phyloP scores from a whole-genome alignment of 1,140 invertebrate species.

The Gerris buenoi region DNA sequence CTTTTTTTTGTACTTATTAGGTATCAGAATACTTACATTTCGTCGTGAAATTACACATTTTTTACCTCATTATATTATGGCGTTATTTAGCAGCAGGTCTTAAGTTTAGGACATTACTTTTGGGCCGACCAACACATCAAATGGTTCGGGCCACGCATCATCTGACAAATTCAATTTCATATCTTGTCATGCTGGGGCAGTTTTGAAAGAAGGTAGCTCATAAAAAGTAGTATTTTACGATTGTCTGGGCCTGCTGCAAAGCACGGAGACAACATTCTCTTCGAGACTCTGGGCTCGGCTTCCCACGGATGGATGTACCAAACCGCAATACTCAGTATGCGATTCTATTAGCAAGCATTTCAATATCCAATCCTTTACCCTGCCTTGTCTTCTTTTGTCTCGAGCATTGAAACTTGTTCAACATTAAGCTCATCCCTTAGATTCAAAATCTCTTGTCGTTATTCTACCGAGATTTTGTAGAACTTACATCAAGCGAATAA shows the following conservation, averaged over 20 bases:
- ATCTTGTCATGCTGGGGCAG: not conserved
- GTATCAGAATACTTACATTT: too few relatives aligned
- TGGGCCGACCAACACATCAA: too few relatives aligned
- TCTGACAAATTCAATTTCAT: not conserved
- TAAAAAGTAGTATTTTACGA: not conserved
- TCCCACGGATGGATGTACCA: not conserved
- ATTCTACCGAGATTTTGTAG: not conserved
- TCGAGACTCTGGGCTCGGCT: not conserved
- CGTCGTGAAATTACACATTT: too few relatives aligned
- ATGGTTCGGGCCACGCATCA: too few relatives aligned
- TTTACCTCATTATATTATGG: too few relatives aligned
- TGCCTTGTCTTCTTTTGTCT: not conserved
- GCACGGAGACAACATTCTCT: too few relatives aligned
- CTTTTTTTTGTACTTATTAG: too few relatives aligned
- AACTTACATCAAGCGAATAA: not conserved
- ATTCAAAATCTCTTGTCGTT: not conserved
- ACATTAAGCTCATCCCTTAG: not conserved
- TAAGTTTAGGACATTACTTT: too few relatives aligned
- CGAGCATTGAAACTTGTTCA: not conserved
- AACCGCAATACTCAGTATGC: not conserved
- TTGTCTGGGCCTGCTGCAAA: not conserved
- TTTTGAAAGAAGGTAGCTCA: not conserved
- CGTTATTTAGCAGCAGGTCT: too few relatives aligned
- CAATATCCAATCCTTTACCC: not conserved
- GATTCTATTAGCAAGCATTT: not conserved